Evolutionary conservation across 2,113 vertebrate species (phyloP), one percentile per base, ranked within the genome.

Genomic region (Alosa alosa): DNA sequence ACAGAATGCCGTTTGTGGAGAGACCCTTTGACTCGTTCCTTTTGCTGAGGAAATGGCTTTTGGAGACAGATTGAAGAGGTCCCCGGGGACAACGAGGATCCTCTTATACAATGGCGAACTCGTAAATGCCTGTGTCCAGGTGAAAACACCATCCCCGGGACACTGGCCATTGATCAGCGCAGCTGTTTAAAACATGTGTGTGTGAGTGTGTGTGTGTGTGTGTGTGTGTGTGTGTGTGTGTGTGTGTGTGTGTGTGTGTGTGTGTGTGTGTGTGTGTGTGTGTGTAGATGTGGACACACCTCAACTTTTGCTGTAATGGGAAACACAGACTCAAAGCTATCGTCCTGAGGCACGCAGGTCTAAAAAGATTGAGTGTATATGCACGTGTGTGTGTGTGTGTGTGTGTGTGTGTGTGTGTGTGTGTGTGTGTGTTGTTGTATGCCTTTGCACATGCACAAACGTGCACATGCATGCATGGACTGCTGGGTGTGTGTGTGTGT

Each of bases 301-400:
- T 81, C 22, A 31, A 46, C 78, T 82, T 60, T 64, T 13, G 36
- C 82, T 82, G 31, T 83, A 90, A 89, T 85, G 81, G 88, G 57
- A 84, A 92, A 90, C 68, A 55, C 75, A 88, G 88, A 84, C 52
- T 44, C 39, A 83, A 75, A 82, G 31, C 84, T 18, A 85, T 75
- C 60, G 64, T 82, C 47, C 39, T 85, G 83, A 91, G 88, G 89
- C 88, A 89, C 18, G 10, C 87, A 88, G 72, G 72, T 78, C 72
- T 78, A 78, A 5, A 78, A 39, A 13, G 13, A 2, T 78, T 78
- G 72, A 78, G 72, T 36, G 9, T 78, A 36, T 36, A 36, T 78
- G 72, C 36, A 39, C 15, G 11, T 78, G 72, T 78, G 72, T 39
- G 72, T 78, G 31, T 78, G 72, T 75, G 68, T 75, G 68, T 75